Conservation (phyloP, 2,797 vertebrate species). For the Anas bernieri region DNA sequence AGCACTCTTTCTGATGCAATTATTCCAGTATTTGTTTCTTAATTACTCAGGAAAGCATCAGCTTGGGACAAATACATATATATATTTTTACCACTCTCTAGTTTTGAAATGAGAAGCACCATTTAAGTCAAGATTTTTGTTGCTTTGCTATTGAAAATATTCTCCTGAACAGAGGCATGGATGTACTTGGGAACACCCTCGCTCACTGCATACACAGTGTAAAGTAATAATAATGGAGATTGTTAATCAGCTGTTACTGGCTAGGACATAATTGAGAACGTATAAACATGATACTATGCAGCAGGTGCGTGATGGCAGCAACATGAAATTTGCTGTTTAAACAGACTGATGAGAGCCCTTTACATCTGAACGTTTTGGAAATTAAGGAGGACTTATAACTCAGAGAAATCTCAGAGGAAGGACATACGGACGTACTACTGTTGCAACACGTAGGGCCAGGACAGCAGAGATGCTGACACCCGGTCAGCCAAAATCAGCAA, state of each 20-base stretch:
- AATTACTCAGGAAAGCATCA: not conserved
- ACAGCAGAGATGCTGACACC: not conserved
- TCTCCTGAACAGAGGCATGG: not conserved
- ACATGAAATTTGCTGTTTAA: not conserved
- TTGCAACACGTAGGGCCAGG: not conserved
- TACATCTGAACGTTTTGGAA: not conserved
- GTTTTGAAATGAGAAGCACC: not conserved
- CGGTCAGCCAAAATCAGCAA: not conserved
- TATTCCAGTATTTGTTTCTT: not conserved
- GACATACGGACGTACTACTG: fast-evolving
- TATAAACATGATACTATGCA: not conserved
- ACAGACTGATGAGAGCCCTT: not conserved
- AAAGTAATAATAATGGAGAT: not conserved
- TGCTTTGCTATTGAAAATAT: not conserved
- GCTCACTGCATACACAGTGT: not conserved
- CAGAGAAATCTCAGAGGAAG: not conserved
- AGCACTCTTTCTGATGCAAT: not conserved
- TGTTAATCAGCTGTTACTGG: not conserved
- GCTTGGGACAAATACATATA: not conserved
- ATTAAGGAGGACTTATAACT: not conserved
- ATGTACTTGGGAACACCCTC: not conserved
- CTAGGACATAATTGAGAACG: not conserved
- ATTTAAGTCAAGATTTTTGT: not conserved
- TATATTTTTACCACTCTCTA: not conserved
- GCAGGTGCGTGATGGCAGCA: not conserved